phyloP scores from a whole-genome alignment of 2,888 invertebrate species.

The Thereva unica region DNA sequence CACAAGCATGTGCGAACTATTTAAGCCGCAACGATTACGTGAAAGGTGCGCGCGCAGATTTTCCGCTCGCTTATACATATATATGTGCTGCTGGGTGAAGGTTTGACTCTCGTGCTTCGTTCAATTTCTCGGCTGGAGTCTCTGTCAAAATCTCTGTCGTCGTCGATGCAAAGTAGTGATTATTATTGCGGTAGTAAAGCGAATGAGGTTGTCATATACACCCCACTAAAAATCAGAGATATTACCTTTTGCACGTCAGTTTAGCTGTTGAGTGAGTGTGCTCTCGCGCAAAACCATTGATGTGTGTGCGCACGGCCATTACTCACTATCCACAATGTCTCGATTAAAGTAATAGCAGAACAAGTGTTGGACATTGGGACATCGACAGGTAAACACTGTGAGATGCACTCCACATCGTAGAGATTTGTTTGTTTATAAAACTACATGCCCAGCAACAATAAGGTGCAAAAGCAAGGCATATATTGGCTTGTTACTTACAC shows the following conservation, averaged over 20 bases:
- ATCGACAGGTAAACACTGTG: conserved; percentile 5
- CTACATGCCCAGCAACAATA: conserved; percentile 20
- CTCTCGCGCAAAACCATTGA: too few species aligned
- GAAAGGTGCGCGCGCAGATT: conserved; percentile 20
- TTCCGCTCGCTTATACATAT: conserved; percentile 17
- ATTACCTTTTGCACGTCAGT: too few species aligned
- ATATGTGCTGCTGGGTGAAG: neutral
- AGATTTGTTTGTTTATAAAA: conserved; percentile 28
- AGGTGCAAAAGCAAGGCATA: conserved; percentile 22
- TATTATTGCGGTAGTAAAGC: too few species aligned
- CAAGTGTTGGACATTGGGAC: neutral
- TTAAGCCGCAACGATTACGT: conserved; percentile 1
- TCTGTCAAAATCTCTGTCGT: too few species aligned
- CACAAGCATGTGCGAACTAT: conserved; percentile 10
- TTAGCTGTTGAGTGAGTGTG: too few species aligned
- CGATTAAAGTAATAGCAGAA: neutral
- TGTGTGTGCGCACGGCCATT: neutral
- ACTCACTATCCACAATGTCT: neutral
- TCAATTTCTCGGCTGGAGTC: too few species aligned
- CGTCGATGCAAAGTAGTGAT: too few species aligned
- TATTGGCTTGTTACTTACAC: neutral
- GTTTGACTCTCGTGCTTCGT: conserved; percentile 26
- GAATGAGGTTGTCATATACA: too few species aligned
- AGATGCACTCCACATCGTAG: neutral
- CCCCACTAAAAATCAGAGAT: too few species aligned